Conservation (phyloP, 1,140 invertebrate species). For the Coelopa frigida region DNA sequence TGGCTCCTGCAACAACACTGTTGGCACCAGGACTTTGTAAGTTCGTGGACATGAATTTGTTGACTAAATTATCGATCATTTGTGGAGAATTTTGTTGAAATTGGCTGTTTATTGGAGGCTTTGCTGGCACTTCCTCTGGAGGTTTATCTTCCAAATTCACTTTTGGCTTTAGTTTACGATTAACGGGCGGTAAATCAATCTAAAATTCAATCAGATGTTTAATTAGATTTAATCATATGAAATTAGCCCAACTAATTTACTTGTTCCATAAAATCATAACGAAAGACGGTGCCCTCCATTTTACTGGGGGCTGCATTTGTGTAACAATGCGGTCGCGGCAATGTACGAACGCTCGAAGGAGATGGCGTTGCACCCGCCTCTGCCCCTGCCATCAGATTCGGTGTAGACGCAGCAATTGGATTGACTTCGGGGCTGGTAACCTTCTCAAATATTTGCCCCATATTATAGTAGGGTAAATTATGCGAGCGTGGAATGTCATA, state of each 20-base stretch:
- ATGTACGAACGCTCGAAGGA: constrained; percentile 16
- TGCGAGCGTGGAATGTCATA: constrained; percentile 68
- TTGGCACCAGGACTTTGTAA: constrained; percentile 42
- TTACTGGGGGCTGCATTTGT: constrained; percentile 60
- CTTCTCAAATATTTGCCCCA: constrained; percentile 39
- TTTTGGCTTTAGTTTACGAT: constrained; percentile 72
- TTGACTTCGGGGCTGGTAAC: constrained; percentile 32
- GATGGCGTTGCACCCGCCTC: constrained; percentile 10
- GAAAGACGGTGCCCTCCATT: constrained; percentile 52
- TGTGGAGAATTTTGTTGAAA: too few species aligned
- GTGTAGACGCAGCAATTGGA: constrained; percentile 34
- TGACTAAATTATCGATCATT: constrained; percentile 29
- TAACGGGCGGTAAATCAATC: constrained; percentile 61
- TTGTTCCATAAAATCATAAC: constrained; percentile 48
- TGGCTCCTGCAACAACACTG: not conserved
- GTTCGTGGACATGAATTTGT: constrained; percentile 22
- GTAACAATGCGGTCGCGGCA: constrained; percentile 55
- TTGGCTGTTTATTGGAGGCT: constrained; percentile 21
- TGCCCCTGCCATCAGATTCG: constrained; percentile 33
- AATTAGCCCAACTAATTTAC: constrained; percentile 4
- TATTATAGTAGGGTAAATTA: constrained; percentile 44
- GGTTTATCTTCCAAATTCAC: constrained; percentile 54
- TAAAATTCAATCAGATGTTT: constrained; percentile 29
- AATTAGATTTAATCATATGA: constrained; percentile 14
- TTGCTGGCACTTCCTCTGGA: constrained; percentile 38